Evolutionary conservation across 2,888 invertebrate genomes (phyloP), one percentile per base, ranked within the genome.

Genomic region (Sinelater perroti): DNA sequence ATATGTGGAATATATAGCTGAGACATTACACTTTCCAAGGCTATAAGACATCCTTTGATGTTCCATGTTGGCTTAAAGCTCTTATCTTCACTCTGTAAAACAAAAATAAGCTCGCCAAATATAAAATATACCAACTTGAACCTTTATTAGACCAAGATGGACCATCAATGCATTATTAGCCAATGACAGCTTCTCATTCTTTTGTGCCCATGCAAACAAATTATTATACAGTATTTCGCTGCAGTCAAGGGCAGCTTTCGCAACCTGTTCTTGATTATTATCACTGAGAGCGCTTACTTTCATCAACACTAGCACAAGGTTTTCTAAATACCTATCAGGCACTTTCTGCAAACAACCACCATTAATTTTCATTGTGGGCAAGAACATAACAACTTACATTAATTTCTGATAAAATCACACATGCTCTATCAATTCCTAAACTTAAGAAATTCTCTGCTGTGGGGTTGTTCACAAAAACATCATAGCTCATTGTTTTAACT

Each of bases 81-180:
- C 70, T 89, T 90, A 71, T 88, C 86, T 75, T 91, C 91, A 6
- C 86, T 81, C 88, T 88, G 78, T 17, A 78, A 78, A 36, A 16
- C 47, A 47, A 52, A 56, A n/a, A 31, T 13, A 31, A 31, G 14
- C 1, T 31, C 6, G 10, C 11, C n/a, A n/a, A n/a, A n/a, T n/a
- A n/a, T n/a, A n/a, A n/a, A n/a, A n/a, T n/a, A n/a, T n/a, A n/a
- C n/a, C n/a, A n/a, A n/a, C n/a, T n/a, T n/a, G n/a, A n/a, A 90
- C 91, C 83, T 92, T 92, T 30, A 91, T 83, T 2, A 91, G 78
- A 1, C 86, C 87, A 8, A 91, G 75, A 44, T 86, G 84, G 0
- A 87, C 81, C 13, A 91, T 78, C 65, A 91, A 72, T 3, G 81
- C 75, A 72, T 91, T 90, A 21, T 87, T 86, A 3, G 88, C 77